Conservation (phyloP, 2,888 invertebrate genomes). For the Sturmia bella region DNA sequence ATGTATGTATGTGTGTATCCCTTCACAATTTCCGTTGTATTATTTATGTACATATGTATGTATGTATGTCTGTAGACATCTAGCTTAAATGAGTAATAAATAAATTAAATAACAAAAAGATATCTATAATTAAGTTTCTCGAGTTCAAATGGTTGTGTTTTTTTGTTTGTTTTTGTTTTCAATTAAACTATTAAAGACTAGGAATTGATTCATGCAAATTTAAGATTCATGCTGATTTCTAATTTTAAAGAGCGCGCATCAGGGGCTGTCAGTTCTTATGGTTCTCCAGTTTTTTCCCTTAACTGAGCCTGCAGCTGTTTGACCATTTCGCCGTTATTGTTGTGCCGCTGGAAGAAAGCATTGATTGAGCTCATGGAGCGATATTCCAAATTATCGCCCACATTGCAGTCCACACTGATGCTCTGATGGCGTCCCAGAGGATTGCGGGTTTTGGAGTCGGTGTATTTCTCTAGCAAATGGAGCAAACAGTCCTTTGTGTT, state of each 20-base stretch:
- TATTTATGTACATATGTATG: conserved; percentile 29
- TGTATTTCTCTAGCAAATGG: conserved; percentile 89
- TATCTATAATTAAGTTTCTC: conserved; percentile 32
- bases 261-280: neutral
- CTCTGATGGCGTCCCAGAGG: conserved; percentile 86
- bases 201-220: conserved; percentile 32
- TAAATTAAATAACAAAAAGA: conserved; percentile 47
- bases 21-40: conserved; percentile 30
- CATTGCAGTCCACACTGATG: conserved; percentile 89
- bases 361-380: conserved; percentile 91
- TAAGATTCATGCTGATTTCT: conserved; percentile 4
- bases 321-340: conserved; percentile 79
- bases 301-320: conserved; percentile 80
- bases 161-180: conserved; percentile 26
- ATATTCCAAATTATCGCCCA: conserved; percentile 88
- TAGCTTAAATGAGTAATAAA: conserved; percentile 60
- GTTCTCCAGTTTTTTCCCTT: conserved; percentile 76
- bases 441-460: conserved; percentile 83
- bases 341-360: conserved; percentile 88
- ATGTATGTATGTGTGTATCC: too few relatives aligned
- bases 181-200: conserved; percentile 65
- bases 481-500: conserved; percentile 89
- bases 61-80: conserved; percentile 33
- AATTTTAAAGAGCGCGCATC: neutral
- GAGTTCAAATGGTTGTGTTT: conserved; percentile 32